Evolutionary conservation across 2,797 vertebrate species (phyloP).

Genomic region (Lagodon rhomboides): DNA sequence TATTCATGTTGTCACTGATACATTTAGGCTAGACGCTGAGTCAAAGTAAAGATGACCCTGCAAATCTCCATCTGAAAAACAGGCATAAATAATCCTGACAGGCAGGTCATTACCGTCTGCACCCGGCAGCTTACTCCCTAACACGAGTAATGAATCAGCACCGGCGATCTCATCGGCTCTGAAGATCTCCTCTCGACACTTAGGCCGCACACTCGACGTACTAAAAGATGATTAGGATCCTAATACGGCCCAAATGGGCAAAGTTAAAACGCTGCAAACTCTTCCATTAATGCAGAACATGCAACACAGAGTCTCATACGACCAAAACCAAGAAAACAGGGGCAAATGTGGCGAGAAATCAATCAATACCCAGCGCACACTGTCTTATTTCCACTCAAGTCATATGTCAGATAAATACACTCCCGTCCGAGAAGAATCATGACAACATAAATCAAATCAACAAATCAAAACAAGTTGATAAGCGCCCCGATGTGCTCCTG

Average conservation of each 20-base stretch:
- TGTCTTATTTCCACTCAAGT: constrained; percentile 9
- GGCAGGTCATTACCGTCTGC: constrained; percentile 64
- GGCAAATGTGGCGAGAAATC: neutral
- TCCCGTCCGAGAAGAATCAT: constrained; percentile 4
- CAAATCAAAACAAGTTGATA: constrained; percentile 21
- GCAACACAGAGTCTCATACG: constrained; percentile 4
- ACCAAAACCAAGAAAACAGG: neutral
- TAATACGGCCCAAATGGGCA: neutral
- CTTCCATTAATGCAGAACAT: neutral
- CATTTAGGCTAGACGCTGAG: constrained; percentile 25
- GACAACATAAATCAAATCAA: neutral
- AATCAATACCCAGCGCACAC: neutral
- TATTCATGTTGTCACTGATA: constrained; percentile 20
- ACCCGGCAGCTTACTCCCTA: constrained; percentile 56
- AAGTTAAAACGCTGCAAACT: neutral
- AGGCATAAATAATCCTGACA: constrained; percentile 66
- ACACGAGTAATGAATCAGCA: constrained; percentile 63
- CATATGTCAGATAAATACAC: constrained; percentile 25
- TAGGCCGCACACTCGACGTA: constrained; percentile 8
- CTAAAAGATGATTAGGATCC: constrained; percentile 10
- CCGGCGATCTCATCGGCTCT: constrained; percentile 35
- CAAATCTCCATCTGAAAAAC: constrained; percentile 60
- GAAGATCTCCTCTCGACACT: constrained; percentile 43
- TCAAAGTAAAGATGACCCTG: constrained; percentile 26
- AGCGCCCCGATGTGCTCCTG: neutral